Percentiles rank a stretch among this genome's conserved stretches.
Conservation (phyloP, 2,113 vertebrate species). For the Antidorcas marsupialis region DNA sequence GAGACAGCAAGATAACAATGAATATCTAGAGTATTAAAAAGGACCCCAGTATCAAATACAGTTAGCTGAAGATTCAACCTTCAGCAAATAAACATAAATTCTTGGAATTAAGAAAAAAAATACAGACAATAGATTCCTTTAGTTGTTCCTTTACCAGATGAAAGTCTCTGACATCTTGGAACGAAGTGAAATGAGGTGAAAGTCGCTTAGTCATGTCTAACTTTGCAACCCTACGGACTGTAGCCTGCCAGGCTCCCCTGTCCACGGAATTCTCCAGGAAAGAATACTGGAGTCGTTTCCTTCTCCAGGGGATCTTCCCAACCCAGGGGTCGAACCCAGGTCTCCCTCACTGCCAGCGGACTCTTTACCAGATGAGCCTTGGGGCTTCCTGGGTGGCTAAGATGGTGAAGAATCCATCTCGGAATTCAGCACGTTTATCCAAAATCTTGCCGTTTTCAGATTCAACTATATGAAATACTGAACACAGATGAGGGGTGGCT, state of each 20-base stretch:
- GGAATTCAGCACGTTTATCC: constrained; percentile 72
- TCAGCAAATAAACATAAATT: background rate
- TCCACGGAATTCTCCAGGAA: background rate
- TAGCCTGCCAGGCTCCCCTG: background rate
- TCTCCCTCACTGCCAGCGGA: background rate
- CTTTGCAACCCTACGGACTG: background rate
- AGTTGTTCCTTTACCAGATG: constrained; percentile 69
- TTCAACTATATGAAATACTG: constrained; percentile 74
- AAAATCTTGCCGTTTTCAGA: constrained; percentile 30
- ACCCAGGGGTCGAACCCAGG: background rate
- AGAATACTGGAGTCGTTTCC: background rate
- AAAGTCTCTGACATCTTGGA: constrained; percentile 17
- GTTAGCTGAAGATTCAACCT: background rate
- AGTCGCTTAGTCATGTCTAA: background rate
- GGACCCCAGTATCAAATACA: background rate
- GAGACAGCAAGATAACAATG: background rate
- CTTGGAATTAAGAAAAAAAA: background rate
- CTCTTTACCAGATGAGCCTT: background rate
- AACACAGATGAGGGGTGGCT: constrained; percentile 51
- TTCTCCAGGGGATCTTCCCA: background rate
- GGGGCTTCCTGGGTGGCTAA: background rate
- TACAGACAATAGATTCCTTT: constrained; percentile 31
- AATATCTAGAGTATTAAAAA: background rate
- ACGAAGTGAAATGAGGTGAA: background rate
- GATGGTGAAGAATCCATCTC: constrained; percentile 23